Evolutionary conservation across 2,888 invertebrate species (phyloP).

Genomic region (Zeuzera pyrina): DNA sequence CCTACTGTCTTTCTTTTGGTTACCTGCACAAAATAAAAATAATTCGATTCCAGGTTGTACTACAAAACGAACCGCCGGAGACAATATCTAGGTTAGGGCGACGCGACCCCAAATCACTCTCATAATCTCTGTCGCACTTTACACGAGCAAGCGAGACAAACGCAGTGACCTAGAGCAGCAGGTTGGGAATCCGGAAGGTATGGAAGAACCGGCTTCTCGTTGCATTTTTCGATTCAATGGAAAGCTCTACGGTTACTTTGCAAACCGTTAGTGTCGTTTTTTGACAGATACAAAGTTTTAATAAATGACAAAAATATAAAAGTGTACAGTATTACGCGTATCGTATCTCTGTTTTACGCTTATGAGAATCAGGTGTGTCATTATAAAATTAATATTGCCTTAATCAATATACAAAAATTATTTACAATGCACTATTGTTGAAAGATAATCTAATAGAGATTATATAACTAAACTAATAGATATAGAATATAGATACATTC

Average conservation of each 20-base stretch:
- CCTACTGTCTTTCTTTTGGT: too few relatives aligned
- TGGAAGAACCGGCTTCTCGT: slow-evolving; percentile 60
- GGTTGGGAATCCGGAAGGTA: slow-evolving; percentile 72
- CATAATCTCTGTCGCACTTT: slow-evolving; percentile 39
- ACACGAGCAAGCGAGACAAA: slow-evolving; percentile 46
- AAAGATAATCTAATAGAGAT: too few relatives aligned
- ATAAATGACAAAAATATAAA: background rate
- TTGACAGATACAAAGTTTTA: background rate
- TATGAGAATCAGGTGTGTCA: too few relatives aligned
- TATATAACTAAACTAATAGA: too few relatives aligned
- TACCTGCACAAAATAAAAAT: too few relatives aligned
- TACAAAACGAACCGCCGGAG: slow-evolving; percentile 49
- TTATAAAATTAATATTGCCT: too few relatives aligned
- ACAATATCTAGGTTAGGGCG: slow-evolving; percentile 69
- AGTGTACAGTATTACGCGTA: too few relatives aligned
- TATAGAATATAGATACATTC: too few relatives aligned
- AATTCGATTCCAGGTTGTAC: slow-evolving; percentile 5
- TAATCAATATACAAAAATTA: too few relatives aligned
- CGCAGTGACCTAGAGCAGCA: slow-evolving; percentile 64
- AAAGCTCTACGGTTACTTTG: slow-evolving; percentile 56
- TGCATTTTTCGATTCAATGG: slow-evolving; percentile 71
- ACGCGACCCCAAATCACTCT: slow-evolving; percentile 64
- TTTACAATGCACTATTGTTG: too few relatives aligned
- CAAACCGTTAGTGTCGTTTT: slow-evolving; percentile 25
- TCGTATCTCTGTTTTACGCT: too few relatives aligned